Evolutionary conservation across 2,888 invertebrate genomes (phyloP).

Genomic region (Bruchidius siliquastri): DNA sequence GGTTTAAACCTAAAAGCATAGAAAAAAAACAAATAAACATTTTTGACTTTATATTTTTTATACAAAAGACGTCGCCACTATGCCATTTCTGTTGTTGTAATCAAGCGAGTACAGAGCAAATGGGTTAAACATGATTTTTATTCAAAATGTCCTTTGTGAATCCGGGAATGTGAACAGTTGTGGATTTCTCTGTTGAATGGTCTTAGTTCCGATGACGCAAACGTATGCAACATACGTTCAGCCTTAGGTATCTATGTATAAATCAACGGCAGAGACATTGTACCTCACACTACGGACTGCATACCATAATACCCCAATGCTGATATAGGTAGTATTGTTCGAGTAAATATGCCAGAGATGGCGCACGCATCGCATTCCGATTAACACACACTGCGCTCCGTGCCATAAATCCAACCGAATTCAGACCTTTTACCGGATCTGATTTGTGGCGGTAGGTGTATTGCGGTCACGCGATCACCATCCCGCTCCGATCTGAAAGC

Average conservation of each 20-base stretch:
- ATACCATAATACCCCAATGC: neutral
- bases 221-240: too few relatives aligned
- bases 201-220: too few relatives aligned
- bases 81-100: too few relatives aligned
- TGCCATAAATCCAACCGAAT: neutral
- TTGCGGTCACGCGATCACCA: slow-evolving; percentile 9
- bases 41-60: too few relatives aligned
- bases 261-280: neutral
- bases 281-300: neutral
- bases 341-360: neutral
- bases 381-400: neutral
- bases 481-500: neutral
- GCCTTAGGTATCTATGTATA: neutral
- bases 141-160: too few relatives aligned
- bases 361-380: neutral
- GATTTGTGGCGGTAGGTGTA: slow-evolving; percentile 21
- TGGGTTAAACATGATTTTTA: too few relatives aligned
- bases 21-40: too few relatives aligned
- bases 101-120: too few relatives aligned
- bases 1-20: too few relatives aligned
- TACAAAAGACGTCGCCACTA: too few relatives aligned
- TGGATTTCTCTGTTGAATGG: too few relatives aligned
- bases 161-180: too few relatives aligned
- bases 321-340: neutral
- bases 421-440: slow-evolving; percentile 17